Evolutionary conservation across 2,888 invertebrate species (phyloP).

Genomic region (Thereva unica): DNA sequence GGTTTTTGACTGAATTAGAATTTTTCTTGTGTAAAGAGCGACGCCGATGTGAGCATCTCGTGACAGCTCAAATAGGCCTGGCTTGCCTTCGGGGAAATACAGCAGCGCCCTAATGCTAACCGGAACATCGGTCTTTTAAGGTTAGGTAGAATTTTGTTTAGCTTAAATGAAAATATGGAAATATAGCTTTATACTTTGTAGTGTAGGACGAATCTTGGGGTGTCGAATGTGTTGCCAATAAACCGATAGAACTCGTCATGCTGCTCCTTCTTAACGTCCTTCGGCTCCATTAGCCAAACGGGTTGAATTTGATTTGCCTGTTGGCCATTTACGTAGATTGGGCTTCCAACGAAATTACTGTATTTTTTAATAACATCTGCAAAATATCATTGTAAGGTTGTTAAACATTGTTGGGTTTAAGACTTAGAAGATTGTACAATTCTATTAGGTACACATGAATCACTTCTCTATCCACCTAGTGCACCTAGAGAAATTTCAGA

Average conservation of each 20-base stretch:
- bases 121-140: constrained; percentile 72
- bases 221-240: constrained; percentile 82
- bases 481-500: no score
- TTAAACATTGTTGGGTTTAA: not conserved
- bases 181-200: constrained; percentile 64
- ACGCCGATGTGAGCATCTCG: constrained; percentile 84
- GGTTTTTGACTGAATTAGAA: constrained; percentile 89
- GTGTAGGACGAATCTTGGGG: constrained; percentile 86
- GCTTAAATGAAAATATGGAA: not conserved
- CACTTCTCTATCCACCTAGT: no score
- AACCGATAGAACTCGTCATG: constrained; percentile 93
- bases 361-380: constrained; percentile 89
- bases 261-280: constrained; percentile 80
- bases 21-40: constrained; percentile 87
- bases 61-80: constrained; percentile 87
- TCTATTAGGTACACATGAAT: no score
- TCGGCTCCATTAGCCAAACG: constrained; percentile 90
- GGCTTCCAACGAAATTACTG: constrained; percentile 95
- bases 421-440: no score
- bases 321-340: constrained; percentile 88
- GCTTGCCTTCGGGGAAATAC: constrained; percentile 93
- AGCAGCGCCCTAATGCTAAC: constrained; percentile 87
- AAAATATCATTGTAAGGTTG: constrained; percentile 46
- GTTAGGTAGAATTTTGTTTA: not conserved
- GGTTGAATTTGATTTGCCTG: constrained; percentile 90